A percentile compares a stretch with the other conserved stretches of the same genome.
These are phyloP conservation scores for Mus caroli DNA, from an alignment of 2,797 vertebrate species.

Conservation along the genomic window DNA sequence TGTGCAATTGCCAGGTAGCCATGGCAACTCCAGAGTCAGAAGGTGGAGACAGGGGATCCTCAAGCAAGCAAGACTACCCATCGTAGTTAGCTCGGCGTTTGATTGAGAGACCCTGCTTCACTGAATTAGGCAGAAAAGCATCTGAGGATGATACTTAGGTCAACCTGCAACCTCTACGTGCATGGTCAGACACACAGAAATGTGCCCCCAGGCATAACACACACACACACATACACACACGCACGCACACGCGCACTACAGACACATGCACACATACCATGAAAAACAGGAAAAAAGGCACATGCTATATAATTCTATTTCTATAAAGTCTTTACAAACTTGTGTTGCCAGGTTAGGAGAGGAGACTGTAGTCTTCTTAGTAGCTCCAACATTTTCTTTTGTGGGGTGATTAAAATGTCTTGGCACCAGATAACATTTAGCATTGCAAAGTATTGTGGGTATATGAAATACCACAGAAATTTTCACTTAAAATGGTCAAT, in stretches of 20 bases:
- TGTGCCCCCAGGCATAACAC: neutral
- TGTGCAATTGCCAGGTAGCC: neutral
- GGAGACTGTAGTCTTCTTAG: neutral
- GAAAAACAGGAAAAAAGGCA: neutral
- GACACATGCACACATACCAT: neutral
- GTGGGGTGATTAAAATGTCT: neutral
- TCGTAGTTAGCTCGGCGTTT: neutral
- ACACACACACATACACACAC: neutral
- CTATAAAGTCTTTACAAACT: neutral
- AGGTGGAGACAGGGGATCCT: neutral
- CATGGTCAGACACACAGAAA: neutral
- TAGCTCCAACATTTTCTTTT: neutral
- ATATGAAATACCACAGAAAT: neutral
- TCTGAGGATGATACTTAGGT: neutral
- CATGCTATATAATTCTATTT: neutral
- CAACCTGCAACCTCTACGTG: neutral
- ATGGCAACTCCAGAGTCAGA: neutral
- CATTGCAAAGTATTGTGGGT: neutral
- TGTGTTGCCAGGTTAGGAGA: neutral
- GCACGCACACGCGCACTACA: neutral
- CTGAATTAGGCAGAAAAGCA: neutral
- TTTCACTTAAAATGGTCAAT: neutral
- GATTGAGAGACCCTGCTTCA: neutral
- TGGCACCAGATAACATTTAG: neutral
- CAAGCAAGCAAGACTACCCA: neutral